Base-by-base conservation (phyloP, 2,113 vertebrate species). In the Scalopus aquaticus region DNA sequence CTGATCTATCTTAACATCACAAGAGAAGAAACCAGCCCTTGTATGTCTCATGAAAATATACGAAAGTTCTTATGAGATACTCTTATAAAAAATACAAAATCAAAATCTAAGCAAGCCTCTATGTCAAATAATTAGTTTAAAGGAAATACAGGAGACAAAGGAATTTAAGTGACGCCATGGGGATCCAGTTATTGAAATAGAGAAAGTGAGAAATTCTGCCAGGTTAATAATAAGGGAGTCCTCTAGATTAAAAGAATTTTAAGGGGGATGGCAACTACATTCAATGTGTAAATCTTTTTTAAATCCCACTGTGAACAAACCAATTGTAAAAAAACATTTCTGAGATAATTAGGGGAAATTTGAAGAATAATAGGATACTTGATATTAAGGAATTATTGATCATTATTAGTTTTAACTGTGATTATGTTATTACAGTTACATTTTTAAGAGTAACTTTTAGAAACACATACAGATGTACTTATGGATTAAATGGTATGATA, bases 401-500 rank as follows among this genome's bases (percentile, higher is more conserved):
- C 46, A 64, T 67, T 92, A 2, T 67, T 95, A 17, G 73, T 92
- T 94, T 95, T 93, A 88, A 86, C 22, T 82, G 77, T 81, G 72
- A 78, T 88, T 73, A 86, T 58, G 49, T 60, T 42, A 87, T 62
- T 58, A 19, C 1, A 70, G 26, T 84, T 86, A 39, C 4, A 9
- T 54, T 89, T 81, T 89, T 79, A 56, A 49, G n/a, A 44, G 13
- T 64, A 78, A 78, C 4, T 82, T 72, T 88, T 88, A 92, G 32
- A 77, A 95, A 74, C 16, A 78, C 12, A 77, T 69, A 17, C 17
- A 78, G 16, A 92, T 73, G 15, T 89, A 37, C 77, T 85, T 91
- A 86, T 32, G 28, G 46, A 42, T 94, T 30, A 93, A 65, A 54
- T 37, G 26, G 67, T 87, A 35, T 60, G 58, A 86, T 73, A 54